Conservation (phyloP, 64 coral and sea anemone genomes). For the Actinia equina region DNA sequence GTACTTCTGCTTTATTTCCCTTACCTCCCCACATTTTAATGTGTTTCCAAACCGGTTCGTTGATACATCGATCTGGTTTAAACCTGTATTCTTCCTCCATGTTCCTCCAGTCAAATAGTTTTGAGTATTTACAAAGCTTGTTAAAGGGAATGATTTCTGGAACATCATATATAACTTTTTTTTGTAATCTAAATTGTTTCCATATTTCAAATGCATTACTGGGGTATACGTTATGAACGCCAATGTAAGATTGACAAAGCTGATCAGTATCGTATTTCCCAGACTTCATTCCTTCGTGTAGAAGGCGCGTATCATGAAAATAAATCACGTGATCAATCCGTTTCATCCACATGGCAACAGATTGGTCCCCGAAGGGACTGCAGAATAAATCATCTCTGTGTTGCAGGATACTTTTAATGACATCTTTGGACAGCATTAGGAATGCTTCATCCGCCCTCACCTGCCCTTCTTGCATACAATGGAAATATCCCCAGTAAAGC, state of each 20-base stretch:
- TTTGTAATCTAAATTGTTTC: neutral
- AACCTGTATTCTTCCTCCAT: neutral
- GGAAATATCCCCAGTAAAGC: slow-evolving; percentile 89
- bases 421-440: slow-evolving; percentile 48
- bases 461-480: slow-evolving; percentile 60
- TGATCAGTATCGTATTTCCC: neutral
- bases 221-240: neutral
- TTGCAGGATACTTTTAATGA: slow-evolving; percentile 32
- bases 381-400: slow-evolving; percentile 65
- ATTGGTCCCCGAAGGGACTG: slow-evolving; percentile 84
- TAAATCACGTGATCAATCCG: slow-evolving; percentile 53
- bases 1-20: neutral
- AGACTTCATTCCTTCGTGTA: slow-evolving; percentile 39
- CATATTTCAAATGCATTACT: neutral
- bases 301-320: slow-evolving; percentile 71
- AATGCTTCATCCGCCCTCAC: slow-evolving; percentile 86
- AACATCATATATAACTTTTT: neutral
- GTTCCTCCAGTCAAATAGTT: neutral
- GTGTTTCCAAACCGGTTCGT: neutral
- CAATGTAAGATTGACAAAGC: neutral
- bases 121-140: neutral
- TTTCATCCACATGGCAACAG: slow-evolving; percentile 89
- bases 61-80: neutral
- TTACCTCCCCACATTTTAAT: neutral
- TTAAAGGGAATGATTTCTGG: neutral